These are phyloP conservation scores for Ceratosolen fusciceps DNA, from an alignment of 1,140 invertebrate species.

Conservation along the genomic window DNA sequence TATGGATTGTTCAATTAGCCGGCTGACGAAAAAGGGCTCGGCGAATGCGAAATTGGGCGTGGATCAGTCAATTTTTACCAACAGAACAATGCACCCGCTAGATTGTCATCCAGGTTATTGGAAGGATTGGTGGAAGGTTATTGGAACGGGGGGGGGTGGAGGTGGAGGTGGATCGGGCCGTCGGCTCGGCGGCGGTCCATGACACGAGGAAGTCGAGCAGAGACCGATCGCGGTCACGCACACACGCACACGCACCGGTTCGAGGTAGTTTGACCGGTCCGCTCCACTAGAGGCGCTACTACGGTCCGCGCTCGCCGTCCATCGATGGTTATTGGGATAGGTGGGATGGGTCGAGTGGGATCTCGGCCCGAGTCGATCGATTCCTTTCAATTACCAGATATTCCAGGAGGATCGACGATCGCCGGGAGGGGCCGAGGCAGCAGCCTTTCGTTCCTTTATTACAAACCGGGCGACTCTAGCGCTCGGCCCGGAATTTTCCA, in stretches of 20 bases:
- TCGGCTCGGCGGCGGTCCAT: not conserved
- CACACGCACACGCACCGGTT: not conserved
- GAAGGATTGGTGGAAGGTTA: not conserved
- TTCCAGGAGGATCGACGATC: not conserved
- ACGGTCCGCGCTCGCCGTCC: too few species aligned
- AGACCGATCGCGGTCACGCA: conserved; percentile 6
- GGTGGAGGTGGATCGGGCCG: too few species aligned
- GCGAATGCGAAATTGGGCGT: not conserved
- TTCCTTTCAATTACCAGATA: conserved; percentile 4
- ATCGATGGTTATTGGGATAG: too few species aligned
- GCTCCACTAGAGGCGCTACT: not conserved
- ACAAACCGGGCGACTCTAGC: not conserved
- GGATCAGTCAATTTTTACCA: not conserved
- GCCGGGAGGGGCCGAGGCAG: not conserved
- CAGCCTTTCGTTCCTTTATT: not conserved
- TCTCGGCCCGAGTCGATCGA: not conserved
- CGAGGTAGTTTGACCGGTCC: not conserved
- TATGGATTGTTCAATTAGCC: conserved; percentile 2
- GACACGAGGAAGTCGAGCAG: conserved; percentile 6
- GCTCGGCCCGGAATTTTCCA: not conserved
- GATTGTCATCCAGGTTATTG: conserved; percentile 21
- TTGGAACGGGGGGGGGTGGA: too few species aligned
- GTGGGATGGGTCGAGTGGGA: not conserved
- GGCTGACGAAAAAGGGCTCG: not conserved
- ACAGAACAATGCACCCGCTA: conserved; percentile 1